Evolutionary conservation across 92 coral and sea anemone species (phyloP), one percentile per base, ranked within the genome.

Genomic region (Paragorgia papillata): DNA sequence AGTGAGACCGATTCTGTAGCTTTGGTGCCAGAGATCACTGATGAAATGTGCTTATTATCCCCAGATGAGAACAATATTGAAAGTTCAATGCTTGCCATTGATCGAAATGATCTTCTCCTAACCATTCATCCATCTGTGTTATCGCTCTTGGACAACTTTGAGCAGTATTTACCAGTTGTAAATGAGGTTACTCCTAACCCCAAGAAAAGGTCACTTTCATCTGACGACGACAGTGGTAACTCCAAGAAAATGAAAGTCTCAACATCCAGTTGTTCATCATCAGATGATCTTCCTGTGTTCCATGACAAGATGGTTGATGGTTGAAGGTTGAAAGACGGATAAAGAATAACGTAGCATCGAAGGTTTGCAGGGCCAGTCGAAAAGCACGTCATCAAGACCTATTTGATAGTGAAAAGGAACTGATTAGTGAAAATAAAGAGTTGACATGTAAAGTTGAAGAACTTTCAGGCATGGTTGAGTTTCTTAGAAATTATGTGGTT

Each of bases 261-360:
- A n/a, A n/a, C n/a, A n/a, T n/a, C n/a, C n/a, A n/a, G n/a, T n/a
- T n/a, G n/a, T n/a, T n/a, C n/a, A n/a, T n/a, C 76, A 25, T 21
- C 20, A 31, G 78, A 53, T 20, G n/a, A n/a, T n/a, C n/a, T n/a
- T n/a, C 26, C 21, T 3, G 30, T 3, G 18, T 43, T 32, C 56
- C 73, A n/a, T n/a, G 97, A 88, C 68, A 89, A 73, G 62, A 69
- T 64, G 61, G 75, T n/a, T n/a, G n/a, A n/a, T n/a, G n/a, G n/a
- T n/a, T n/a, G n/a, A n/a, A n/a, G n/a, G n/a, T 76, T 17, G 74
- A 80, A 58, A 80, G 99, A 39, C 78, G 99, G 60, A 51, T 86
- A 46, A 95, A 95, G 78, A 95, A 95, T 77, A 95, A 95, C 74
- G 80, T 77, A 64, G 99, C 99, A 4, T 95, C 99, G 0, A 83